Percentiles rank a stretch among this genome's conserved stretches.
These are phyloP conservation scores for Sebastes miniatus DNA, from an alignment of 2,797 vertebrate species.

Conservation along the genomic window DNA sequence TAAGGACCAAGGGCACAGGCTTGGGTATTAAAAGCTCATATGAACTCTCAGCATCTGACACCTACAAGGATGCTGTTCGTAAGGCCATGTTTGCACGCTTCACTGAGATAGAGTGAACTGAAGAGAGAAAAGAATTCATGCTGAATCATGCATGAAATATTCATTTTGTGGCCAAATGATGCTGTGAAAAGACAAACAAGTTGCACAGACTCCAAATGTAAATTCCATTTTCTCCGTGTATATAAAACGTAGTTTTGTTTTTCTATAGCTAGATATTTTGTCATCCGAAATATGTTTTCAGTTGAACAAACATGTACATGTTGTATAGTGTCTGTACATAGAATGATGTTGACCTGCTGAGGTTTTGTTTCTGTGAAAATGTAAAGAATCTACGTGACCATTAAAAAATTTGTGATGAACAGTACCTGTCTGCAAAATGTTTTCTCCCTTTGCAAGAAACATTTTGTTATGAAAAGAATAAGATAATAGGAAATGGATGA, in stretches of 20 bases:
- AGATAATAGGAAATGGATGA: too few relatives aligned
- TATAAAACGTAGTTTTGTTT: constrained; percentile 12
- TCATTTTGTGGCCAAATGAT: not conserved
- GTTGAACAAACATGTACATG: constrained; percentile 39
- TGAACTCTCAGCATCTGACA: constrained; percentile 88
- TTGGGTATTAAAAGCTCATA: constrained; percentile 92
- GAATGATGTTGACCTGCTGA: constrained; percentile 4
- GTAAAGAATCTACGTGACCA: constrained; percentile 2
- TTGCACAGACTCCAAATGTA: not conserved
- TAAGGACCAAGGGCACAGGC: constrained; percentile 90
- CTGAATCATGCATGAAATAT: not conserved
- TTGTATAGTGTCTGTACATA: constrained; percentile 49
- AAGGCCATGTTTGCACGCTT: constrained; percentile 95
- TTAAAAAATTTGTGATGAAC: constrained; percentile 24
- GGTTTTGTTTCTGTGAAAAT: constrained; percentile 23
- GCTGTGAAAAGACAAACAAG: not conserved
- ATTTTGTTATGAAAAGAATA: not conserved
- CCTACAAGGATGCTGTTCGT: constrained; percentile 91
- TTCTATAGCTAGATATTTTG: constrained; percentile 1
- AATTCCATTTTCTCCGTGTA: not conserved
- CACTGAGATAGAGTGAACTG: constrained; percentile 88
- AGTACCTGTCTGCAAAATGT: not conserved
- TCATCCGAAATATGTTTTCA: not conserved
- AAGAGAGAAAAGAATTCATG: not conserved
- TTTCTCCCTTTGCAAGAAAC: not conserved